Base-by-base conservation (phyloP, 2,888 invertebrate species). In the Sthenelais limicola region DNA sequence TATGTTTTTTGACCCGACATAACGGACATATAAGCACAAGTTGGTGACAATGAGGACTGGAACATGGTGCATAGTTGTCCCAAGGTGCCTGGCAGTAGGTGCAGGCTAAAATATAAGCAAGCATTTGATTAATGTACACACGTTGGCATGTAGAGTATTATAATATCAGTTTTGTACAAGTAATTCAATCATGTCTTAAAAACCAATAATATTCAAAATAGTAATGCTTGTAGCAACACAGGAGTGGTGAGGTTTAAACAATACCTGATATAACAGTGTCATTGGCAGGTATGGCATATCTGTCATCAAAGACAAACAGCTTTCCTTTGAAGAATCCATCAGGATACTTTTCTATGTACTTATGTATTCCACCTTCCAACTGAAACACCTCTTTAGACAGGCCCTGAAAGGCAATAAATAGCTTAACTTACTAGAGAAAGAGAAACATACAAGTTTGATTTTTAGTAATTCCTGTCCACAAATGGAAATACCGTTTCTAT, bases 261-360 rank as follows among this genome's bases (percentile, higher is more conserved):
- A n/a, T 52, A 76, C 73, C 66, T 73, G 74, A 62, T 1, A 76
- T 7, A 9, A 77, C 33, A 52, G 73, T 71, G 15, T 75, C 72
- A 68, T 76, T 76, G 49, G 72, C 51, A 3, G 69, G 35, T 3
- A 76, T 75, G 15, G 58, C n/a, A 48, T 73, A 75, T 3, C 76
- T 35, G 54, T 76, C 66, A 62, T 76, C 76, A 72, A 76, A 76
- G 7, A 76, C 76, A 62, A 76, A 76, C 4, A 76, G 62, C 48
- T 76, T 76, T 15, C 76, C 76, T 52, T 73, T 35, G 66, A 72
- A 76, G 54, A 70, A 66, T n/a, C 76, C 76, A 51, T 76, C 71
- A 21, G 76, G 76, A 62, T 48, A 76, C 56, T 73, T 33, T 51
- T 76, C 76, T 24, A 74, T 69, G 43, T 76, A 76, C 35, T 75